A percentile compares a stretch with the other conserved stretches of the same genome.
Conservation (phyloP, 2,113 vertebrate species). For the Geococcyx californianus region DNA sequence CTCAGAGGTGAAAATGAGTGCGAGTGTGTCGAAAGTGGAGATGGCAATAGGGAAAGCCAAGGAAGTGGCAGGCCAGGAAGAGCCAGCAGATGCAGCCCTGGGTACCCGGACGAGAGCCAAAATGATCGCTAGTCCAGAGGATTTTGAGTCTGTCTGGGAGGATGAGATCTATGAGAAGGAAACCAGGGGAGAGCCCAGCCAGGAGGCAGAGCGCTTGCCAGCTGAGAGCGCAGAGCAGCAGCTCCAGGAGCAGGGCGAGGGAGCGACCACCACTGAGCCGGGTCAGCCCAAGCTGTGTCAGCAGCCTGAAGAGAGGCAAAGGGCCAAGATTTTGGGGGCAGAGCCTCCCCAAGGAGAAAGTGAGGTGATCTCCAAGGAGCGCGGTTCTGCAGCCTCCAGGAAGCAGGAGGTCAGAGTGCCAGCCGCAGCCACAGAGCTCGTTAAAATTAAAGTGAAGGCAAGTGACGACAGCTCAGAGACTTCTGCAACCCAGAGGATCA, state of each 20-base stretch:
- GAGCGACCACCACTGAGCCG: neutral
- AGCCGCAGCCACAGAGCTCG: neutral
- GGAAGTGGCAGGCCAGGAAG: slow-evolving; percentile 66
- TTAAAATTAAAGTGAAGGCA: slow-evolving; percentile 65
- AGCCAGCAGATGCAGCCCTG: slow-evolving; percentile 41
- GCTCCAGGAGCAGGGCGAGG: neutral
- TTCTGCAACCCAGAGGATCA: slow-evolving; percentile 73
- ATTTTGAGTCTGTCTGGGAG: slow-evolving; percentile 75
- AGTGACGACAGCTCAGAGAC: slow-evolving; percentile 48
- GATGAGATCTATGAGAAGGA: slow-evolving; percentile 52
- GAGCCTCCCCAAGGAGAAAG: neutral
- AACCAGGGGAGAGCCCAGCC: neutral
- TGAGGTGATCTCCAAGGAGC: neutral
- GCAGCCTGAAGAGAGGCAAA: slow-evolving; percentile 22
- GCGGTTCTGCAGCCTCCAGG: slow-evolving; percentile 18
- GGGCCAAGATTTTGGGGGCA: neutral
- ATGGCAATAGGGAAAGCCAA: slow-evolving; percentile 66
- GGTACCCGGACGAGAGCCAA: slow-evolving; percentile 44
- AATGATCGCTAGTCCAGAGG: slow-evolving; percentile 77
- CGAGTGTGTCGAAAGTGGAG: slow-evolving; percentile 57
- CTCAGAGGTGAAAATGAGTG: slow-evolving; percentile 37
- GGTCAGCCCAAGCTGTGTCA: neutral
- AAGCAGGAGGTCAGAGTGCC: slow-evolving; percentile 54
- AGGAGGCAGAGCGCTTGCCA: neutral
- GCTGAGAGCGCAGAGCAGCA: neutral